phyloP scores from a whole-genome alignment of 2,888 invertebrate species.

The Arrhopalites spinosus region DNA sequence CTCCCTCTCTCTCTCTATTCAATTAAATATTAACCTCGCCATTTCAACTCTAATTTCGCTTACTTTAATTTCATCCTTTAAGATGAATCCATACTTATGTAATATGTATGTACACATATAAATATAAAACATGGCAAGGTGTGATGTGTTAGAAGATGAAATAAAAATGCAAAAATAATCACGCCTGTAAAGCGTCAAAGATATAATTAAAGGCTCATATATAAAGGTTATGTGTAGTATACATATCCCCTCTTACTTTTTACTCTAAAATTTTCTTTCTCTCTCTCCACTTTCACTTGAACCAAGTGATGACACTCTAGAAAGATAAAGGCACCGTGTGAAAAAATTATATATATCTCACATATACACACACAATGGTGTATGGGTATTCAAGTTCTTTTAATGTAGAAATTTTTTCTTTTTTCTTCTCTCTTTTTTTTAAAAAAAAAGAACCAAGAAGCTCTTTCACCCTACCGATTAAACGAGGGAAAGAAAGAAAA shows the following conservation, averaged over 20 bases:
- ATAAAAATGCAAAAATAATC: slow-evolving; percentile 49
- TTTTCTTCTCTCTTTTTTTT: background rate
- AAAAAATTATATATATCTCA: background rate
- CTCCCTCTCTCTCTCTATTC: background rate
- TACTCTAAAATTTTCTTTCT: background rate
- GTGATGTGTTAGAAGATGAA: slow-evolving; percentile 2
- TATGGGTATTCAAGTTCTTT: background rate
- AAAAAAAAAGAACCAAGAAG: background rate
- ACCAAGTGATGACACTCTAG: background rate
- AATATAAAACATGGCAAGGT: background rate
- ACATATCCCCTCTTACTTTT: slow-evolving; percentile 1
- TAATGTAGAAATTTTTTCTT: background rate
- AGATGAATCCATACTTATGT: too few species aligned
- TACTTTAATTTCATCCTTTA: too few species aligned
- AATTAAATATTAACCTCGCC: slow-evolving; percentile 21
- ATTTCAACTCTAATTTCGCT: background rate
- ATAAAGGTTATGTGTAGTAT: too few species aligned
- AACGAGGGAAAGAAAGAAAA: background rate
- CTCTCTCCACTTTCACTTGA: background rate
- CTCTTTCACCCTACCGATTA: background rate
- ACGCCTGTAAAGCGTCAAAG: slow-evolving; percentile 29
- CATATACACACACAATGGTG: background rate
- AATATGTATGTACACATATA: background rate
- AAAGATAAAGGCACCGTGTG: background rate
- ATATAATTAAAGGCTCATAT: slow-evolving; percentile 34